Evolutionary conservation across 2,888 invertebrate genomes (phyloP), one percentile per base, ranked within the genome.

Genomic region (Fragum fragum): DNA sequence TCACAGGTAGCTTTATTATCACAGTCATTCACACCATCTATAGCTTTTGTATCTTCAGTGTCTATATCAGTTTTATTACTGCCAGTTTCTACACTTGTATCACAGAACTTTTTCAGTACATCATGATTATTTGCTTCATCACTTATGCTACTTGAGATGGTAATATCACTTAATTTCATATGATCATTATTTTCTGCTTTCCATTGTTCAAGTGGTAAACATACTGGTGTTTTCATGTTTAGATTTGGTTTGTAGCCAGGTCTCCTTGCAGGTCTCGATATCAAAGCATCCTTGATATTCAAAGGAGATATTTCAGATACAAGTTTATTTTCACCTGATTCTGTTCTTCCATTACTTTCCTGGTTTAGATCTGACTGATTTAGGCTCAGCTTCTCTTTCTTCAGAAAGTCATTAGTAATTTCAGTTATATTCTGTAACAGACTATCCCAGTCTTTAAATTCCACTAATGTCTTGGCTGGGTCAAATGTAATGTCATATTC

Each of bases 381-480:
- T 9, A 47, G 66, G 26, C 47, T 36, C 21, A 87, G 57, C 52
- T 83, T 90, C 74, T 92, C 91, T 70, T 83, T 88, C 26, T 85
- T 83, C n/a, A 92, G 76, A 79, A 92, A 93, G 21, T 86, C 80
- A 68, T 84, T 78, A 18, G 94, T 72, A 71, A 91, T 88, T 83
- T 95, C 95, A 84, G 95, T 94, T 21, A 96, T 85, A 63, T 95
- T 95, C 66, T 92, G 89, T 26, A 93, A 84, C 18, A 96, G 87
- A n/a, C 90, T 80, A 23, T 95, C 92, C 96, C 96, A 96, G 84
- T 96, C 94, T 88, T 95, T 95, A 90, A 96, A 96, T 91, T 96
- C 95, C 1, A 96, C 95, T 66, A 94, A 89, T 9, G 95, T 95
- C 89, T 96, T 96, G 9, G 94, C 93, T 2, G 95, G 95, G 81